Conservation (phyloP, 1,140 invertebrate genomes). For the Pissodes strobi region DNA sequence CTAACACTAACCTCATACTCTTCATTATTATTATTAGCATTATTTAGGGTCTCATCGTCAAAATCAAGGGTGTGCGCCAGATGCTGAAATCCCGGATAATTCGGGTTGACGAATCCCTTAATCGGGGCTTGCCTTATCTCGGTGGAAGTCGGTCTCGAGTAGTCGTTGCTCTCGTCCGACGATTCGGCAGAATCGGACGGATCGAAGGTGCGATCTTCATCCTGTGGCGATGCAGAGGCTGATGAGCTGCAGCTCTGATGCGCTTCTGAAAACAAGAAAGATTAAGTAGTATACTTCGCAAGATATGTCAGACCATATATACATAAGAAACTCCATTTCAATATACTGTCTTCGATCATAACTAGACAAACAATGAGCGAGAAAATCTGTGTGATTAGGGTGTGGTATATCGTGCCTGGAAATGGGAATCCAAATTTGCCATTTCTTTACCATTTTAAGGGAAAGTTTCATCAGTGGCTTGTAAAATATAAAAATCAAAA, state of each 20-base stretch:
- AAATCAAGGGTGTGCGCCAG: slow-evolving; percentile 61
- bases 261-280: slow-evolving; percentile 40
- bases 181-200: slow-evolving; percentile 50
- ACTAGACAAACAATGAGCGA: no score
- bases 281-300: no score
- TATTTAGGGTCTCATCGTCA: slow-evolving; percentile 38
- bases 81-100: slow-evolving; percentile 75
- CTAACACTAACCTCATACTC: not conserved
- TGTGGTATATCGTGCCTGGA: no score
- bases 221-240: slow-evolving; percentile 50
- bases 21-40: slow-evolving; percentile 48
- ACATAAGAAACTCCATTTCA: no score
- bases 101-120: slow-evolving; percentile 77
- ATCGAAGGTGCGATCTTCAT: slow-evolving; percentile 52
- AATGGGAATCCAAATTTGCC: no score
- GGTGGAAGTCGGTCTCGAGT: slow-evolving; percentile 25
- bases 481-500: not conserved
- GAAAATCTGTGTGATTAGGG: no score
- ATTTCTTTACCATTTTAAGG: no score
- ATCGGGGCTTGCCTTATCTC: slow-evolving; percentile 42
- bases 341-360: no score
- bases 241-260: slow-evolving; percentile 51
- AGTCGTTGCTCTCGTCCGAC: slow-evolving; percentile 52
- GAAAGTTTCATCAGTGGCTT: no score
- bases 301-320: no score